These are phyloP conservation scores for Glaucidium brasilianum DNA, from an alignment of 2,113 vertebrate genomes.

Conservation along the genomic window DNA sequence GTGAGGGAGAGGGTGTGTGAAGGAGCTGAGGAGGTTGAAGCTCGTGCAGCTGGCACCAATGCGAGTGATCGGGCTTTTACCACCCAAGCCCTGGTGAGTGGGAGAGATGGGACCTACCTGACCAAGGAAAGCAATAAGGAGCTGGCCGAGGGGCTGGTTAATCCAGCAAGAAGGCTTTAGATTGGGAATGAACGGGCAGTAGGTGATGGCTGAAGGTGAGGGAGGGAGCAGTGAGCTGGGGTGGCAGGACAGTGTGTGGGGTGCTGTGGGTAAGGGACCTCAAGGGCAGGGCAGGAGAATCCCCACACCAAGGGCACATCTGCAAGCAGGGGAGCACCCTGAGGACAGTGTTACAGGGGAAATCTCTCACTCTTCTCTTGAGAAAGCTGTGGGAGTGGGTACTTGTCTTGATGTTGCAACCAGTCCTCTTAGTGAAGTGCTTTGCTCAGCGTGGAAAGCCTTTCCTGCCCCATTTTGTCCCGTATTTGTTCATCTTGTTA, in stretches of 20 bases:
- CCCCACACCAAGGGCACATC: accelerated
- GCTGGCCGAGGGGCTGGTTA: too few species aligned
- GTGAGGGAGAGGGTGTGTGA: accelerated
- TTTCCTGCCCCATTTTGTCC: neutral
- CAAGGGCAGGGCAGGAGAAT: accelerated
- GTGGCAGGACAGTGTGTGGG: accelerated
- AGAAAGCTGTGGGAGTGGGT: accelerated
- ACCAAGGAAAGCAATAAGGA: too few species aligned
- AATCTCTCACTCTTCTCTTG: accelerated
- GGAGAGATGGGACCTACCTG: neutral
- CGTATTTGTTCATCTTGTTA: accelerated
- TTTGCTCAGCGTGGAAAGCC: neutral
- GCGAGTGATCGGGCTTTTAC: neutral
- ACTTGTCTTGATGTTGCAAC: accelerated
- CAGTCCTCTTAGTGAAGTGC: neutral
- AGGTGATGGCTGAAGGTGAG: too few species aligned
- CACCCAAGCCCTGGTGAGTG: neutral
- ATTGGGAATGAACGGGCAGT: accelerated
- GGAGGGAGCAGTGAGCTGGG: accelerated
- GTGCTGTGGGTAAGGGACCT: neutral
- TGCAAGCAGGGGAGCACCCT: too few species aligned
- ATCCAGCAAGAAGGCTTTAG: accelerated
- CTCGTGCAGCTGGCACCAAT: neutral
- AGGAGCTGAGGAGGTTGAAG: neutral
- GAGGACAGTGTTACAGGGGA: accelerated